These are phyloP conservation scores for Stomatorhinus ivindoensis DNA, from an alignment of 2,113 vertebrate genomes.

Conservation along the genomic window DNA sequence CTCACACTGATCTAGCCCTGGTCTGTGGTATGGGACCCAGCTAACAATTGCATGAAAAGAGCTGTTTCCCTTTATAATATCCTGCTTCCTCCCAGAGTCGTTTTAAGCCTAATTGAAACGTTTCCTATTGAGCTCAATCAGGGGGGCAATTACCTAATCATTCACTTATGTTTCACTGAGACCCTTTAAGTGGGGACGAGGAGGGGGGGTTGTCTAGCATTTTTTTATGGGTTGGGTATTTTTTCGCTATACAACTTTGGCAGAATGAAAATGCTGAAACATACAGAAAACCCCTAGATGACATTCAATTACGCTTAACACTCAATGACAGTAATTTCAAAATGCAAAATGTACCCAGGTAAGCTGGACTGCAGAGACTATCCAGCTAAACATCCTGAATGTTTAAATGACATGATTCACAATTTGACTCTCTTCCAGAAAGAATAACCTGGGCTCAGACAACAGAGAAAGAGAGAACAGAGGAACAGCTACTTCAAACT, in stretches of 20 bases:
- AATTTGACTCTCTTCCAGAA: neutral
- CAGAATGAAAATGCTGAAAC: neutral
- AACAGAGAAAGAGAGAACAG: neutral
- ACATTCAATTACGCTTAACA: neutral
- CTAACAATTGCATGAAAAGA: slow-evolving; percentile 98
- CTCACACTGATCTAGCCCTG: slow-evolving; percentile 80
- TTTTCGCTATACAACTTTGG: neutral
- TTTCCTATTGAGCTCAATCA: slow-evolving; percentile 99
- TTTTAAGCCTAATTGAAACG: slow-evolving; percentile 98
- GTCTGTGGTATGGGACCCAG: slow-evolving; percentile 75
- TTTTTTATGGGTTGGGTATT: neutral
- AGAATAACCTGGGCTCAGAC: slow-evolving; percentile 15
- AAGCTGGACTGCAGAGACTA: neutral
- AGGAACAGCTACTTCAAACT: neutral
- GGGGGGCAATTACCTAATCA: slow-evolving; percentile 99
- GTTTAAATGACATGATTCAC: neutral
- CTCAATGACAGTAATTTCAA: neutral
- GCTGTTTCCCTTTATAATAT: slow-evolving; percentile 98
- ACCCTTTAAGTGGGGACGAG: slow-evolving; percentile 42
- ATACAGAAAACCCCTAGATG: neutral
- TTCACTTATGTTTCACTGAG: slow-evolving; percentile 88
- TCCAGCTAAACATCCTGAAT: neutral
- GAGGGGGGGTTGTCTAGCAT: neutral
- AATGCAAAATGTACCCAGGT: neutral
- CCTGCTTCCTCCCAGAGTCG: slow-evolving; percentile 87